Evolutionary conservation across 1,140 invertebrate genomes (phyloP), one percentile per base, ranked within the genome.

Genomic region (Macrotrachela quadricornifera): DNA sequence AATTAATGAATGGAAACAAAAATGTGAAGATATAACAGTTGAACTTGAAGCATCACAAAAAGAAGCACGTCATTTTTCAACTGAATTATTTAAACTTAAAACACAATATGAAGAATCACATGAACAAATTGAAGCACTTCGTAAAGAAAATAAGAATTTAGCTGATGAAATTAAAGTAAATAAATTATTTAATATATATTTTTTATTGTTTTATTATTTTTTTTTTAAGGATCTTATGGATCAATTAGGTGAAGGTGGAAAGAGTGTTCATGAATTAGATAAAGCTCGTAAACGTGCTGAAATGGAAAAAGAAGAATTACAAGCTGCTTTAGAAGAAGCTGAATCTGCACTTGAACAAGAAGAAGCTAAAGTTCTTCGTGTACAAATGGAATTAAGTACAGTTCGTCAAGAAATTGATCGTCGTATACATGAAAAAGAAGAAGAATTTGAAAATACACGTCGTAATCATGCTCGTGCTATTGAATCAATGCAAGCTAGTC

Each of bases 1-100:
- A 71, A 85, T 97, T 69, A 81, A 85, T 59, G 92, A 99, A 81
- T 99, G 92, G 92, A 95, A 96, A 74, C 82, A 91, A 72, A 95
- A 96, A 77, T 85, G 88, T 65, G 87, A 94, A 63, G 90, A 96
- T 69, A 77, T 97, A 57, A 83, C 86, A 59, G 82, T 83, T 60
- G 92, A 97, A 73, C 78, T 99, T 49, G 92, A 97, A 70, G 86
- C 84, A 62, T 87, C 86, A 66, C 91, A 97, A 73, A 92, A 94
- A 73, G 92, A 97, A 73, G 90, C 86, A 78, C 82, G 92, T 69
- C 92, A 94, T 77, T 92, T 94, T 76, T 92, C 88, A 66, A 96
- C 92, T 58, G 92, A 99, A 75, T 75, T 97, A 59, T 97, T 95
- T 84, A 84, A 88, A 71, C 80, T 95, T 62, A 91, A 92, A 77